A percentile compares a stretch with the other conserved stretches of the same genome.
These are phyloP conservation scores for Ischnura elegans DNA, from an alignment of 2,888 invertebrate genomes.

Conservation along the genomic window DNA sequence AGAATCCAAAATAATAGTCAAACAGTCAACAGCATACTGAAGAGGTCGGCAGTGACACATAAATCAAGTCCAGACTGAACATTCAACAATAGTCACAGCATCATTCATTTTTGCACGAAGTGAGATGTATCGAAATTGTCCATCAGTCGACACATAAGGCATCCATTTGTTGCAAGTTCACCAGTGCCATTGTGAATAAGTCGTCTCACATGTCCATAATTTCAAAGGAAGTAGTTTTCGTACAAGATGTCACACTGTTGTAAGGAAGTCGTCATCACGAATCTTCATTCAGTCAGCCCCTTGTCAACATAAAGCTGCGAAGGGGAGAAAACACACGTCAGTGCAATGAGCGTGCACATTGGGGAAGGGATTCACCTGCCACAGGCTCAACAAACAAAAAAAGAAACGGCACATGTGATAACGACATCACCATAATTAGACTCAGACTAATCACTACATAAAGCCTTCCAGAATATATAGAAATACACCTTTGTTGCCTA, in stretches of 20 bases:
- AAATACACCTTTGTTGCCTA: too few relatives aligned
- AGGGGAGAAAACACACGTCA: conserved; percentile 58
- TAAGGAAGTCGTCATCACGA: conserved; percentile 51
- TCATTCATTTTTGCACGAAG: conserved; percentile 22
- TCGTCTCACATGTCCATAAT: conserved; percentile 59
- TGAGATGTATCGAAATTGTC: conserved; percentile 8
- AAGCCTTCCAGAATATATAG: too few relatives aligned
- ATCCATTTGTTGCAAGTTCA: conserved; percentile 27
- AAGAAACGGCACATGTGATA: background rate
- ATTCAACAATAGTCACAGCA: conserved; percentile 58
- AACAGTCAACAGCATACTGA: conserved; percentile 47
- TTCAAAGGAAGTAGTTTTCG: conserved; percentile 57
- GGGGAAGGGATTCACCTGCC: background rate
- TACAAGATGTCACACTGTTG: conserved; percentile 44
- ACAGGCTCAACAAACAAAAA: background rate
- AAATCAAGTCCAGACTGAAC: background rate
- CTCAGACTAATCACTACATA: too few relatives aligned
- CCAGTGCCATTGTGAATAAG: conserved; percentile 39
- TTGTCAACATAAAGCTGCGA: conserved; percentile 47
- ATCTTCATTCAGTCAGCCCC: conserved; percentile 49
- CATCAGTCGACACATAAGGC: conserved; percentile 48
- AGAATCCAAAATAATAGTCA: conserved; percentile 42
- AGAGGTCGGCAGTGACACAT: conserved; percentile 49
- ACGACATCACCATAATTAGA: background rate
- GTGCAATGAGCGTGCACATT: too few relatives aligned